phyloP scores from a whole-genome alignment of 2,888 invertebrate genomes.

The Macaria liturata region DNA sequence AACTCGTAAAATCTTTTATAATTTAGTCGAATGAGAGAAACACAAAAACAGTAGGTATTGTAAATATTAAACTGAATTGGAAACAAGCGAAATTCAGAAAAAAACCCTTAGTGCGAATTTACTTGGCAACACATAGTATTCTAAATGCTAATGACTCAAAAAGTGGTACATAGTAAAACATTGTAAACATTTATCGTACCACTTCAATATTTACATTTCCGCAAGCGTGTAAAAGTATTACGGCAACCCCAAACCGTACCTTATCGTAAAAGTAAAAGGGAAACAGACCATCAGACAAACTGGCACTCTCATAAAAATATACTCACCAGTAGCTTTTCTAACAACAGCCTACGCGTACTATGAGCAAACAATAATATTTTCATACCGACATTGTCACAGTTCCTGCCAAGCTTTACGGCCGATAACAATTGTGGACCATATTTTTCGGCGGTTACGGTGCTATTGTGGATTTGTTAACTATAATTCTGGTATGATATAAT shows the following conservation, averaged over 20 bases:
- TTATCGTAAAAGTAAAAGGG: constrained; percentile 24
- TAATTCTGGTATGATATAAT: too few relatives aligned
- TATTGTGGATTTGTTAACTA: neutral
- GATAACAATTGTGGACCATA: constrained; percentile 19
- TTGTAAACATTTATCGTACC: neutral
- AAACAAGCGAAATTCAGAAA: too few relatives aligned
- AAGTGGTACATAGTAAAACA: too few relatives aligned
- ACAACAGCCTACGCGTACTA: constrained; percentile 22
- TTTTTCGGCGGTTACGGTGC: constrained; percentile 11
- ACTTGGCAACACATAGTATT: too few relatives aligned
- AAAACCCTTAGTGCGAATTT: too few relatives aligned
- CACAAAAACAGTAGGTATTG: too few relatives aligned
- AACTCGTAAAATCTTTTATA: too few relatives aligned
- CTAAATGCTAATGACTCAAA: too few relatives aligned
- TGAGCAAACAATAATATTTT: constrained; percentile 34
- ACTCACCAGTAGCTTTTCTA: constrained; percentile 22
- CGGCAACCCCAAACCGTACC: constrained; percentile 19
- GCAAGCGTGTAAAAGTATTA: constrained; percentile 11
- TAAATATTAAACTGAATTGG: too few relatives aligned
- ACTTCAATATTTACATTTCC: constrained; percentile 5
- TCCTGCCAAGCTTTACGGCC: constrained; percentile 19
- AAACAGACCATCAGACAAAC: constrained; percentile 28
- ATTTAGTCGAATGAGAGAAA: too few relatives aligned
- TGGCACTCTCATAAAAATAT: constrained; percentile 28
- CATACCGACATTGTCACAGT: constrained; percentile 27